Base-by-base conservation (phyloP, 2,888 invertebrate species). In the Lissocephala sabroskyi region DNA sequence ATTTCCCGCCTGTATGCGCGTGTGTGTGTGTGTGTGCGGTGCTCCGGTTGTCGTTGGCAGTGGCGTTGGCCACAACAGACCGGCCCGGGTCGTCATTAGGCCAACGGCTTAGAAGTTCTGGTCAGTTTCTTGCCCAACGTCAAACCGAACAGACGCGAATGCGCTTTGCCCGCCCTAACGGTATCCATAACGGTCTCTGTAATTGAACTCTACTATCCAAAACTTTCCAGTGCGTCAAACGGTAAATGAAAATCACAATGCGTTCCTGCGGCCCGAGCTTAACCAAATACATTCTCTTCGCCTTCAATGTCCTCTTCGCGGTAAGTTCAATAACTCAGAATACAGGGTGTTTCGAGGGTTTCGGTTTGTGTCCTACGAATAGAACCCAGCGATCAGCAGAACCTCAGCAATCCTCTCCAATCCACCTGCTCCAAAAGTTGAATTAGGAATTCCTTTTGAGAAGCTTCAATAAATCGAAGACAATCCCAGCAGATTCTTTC, bases 291-390 rank as follows among this genome's bases (percentile, higher is more conserved):
- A 78, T 89, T 35, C 79, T 89, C 37, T 89, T 89, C 77, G 82
- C 86, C 62, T 89, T 89, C 79, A 89, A 89, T 82, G 82, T 89
- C 30, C 82, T 89, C 19, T 89, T 89, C 84, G 88, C 89, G 71
- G 89, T 89, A 84, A 87, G 89, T 80, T 51, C 37, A 35, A 10
- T 9, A 37, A n/a, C 10, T n/a, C n/a, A n/a, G n/a, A n/a, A n/a
- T n/a, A n/a, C n/a, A n/a, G n/a, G n/a, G n/a, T n/a, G n/a, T n/a
- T n/a, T n/a, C n/a, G n/a, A n/a, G n/a, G n/a, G n/a, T n/a, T n/a
- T n/a, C n/a, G n/a, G n/a, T n/a, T n/a, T n/a, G n/a, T n/a, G n/a
- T n/a, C n/a, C n/a, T n/a, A n/a, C n/a, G n/a, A n/a, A n/a, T n/a
- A n/a, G n/a, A n/a, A n/a, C n/a, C n/a, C n/a, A n/a, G n/a, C n/a